Percentiles rank a stretch among this genome's conserved stretches.
phyloP scores from a whole-genome alignment of 2,888 invertebrate genomes.

The Leptinotarsa haldemani region DNA sequence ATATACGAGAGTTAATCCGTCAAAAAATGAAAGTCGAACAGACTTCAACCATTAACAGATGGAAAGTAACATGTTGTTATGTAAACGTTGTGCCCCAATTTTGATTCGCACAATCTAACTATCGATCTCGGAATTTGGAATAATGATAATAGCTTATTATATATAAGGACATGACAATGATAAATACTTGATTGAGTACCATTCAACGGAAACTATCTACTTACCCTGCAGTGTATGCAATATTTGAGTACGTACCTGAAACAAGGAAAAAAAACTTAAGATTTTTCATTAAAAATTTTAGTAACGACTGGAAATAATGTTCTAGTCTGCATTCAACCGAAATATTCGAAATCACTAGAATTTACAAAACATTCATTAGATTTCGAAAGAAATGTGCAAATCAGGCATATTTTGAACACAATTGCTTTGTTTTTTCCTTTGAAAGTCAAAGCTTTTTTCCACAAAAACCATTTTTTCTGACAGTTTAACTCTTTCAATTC shows the following conservation, averaged over 20 bases:
- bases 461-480: no score
- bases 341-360: no score
- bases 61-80: slow-evolving; percentile 41
- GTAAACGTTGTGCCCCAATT: slow-evolving; percentile 38
- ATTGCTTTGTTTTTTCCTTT: no score
- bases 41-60: slow-evolving; percentile 31
- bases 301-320: background rate
- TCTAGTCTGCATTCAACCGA: no score
- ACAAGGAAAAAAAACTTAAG: slow-evolving; percentile 25
- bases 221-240: background rate
- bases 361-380: no score
- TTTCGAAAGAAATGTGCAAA: no score
- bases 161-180: slow-evolving; percentile 22
- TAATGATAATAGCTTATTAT: slow-evolving; percentile 23
- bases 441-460: no score
- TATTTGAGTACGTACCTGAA: slow-evolving; percentile 29
- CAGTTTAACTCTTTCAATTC: no score
- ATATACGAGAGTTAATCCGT: background rate
- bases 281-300: background rate
- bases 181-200: background rate
- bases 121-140: slow-evolving; percentile 26
- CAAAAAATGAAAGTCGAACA: slow-evolving; percentile 29
- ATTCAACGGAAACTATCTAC: background rate
- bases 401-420: no score
- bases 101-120: slow-evolving; percentile 35